Evolutionary conservation across 2,797 vertebrate species (phyloP), one percentile per base, ranked within the genome.

Genomic region (Alexandromys oeconomus): DNA sequence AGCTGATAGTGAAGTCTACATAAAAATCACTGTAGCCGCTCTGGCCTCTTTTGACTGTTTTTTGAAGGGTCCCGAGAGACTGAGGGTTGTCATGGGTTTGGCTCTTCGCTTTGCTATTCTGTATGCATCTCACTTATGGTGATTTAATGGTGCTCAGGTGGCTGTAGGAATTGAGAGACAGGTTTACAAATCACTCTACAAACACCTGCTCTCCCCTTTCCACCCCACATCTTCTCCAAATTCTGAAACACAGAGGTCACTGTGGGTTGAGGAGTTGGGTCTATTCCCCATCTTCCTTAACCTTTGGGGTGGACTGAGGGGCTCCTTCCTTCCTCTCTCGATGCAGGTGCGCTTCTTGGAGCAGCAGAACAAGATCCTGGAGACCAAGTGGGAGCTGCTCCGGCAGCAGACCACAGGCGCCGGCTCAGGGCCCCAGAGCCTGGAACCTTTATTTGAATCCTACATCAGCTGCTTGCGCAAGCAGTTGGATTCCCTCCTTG

Each of bases 331-430:
- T 77, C 86, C 76, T 96, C 74, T n/a, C 82, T 21, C 25, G 59
- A 65, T 61, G 3, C 97, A 99, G 99, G 99, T 99, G 37, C 99
- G 99, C 10, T 99, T 99, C 98, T 98, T 99, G 94, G 99, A 99
- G 97, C 98, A 99, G 98, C 99, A 99, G 98, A 99, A 99, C 98
- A 99, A 99, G 97, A 99, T 99, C 97, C 98, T 99, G 98, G 98
- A 99, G 98, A 99, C 99, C 98, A 99, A 99, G 97, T 99, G 99
- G 99, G 98, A 97, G 76, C 98, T 99, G 57, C 98, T 99, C 73
- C 99, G 99, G 98, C 99, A 99, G 93, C 99, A 99, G 98, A 99
- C 98, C 92, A 97, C 98, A 51, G 98, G 98, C 29, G 99, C 99
- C 0, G 86, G 97, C 96, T 92, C 97, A 0, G 97, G 97, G 2